Percentiles rank a stretch among this genome's conserved stretches.
phyloP scores from a whole-genome alignment of 2,888 invertebrate species.

The Ditylenchus weischeri region DNA sequence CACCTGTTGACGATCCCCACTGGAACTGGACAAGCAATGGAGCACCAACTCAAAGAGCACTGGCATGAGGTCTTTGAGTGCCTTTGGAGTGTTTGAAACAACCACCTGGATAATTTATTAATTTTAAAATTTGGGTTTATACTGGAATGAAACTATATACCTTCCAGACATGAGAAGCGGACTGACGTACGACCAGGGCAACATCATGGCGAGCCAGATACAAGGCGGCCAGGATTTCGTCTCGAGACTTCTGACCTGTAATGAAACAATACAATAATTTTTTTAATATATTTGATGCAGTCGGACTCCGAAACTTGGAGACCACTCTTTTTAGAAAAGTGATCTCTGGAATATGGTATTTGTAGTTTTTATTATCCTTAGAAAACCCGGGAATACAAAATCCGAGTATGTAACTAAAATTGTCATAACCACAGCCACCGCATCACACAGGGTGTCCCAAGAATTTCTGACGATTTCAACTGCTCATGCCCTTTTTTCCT shows the following conservation, averaged over 20 bases:
- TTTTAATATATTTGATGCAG: no score
- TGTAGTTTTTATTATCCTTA: no score
- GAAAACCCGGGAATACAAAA: no score
- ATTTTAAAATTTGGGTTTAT: no score
- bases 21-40: conserved; percentile 37
- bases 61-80: conserved; percentile 88
- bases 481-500: no score
- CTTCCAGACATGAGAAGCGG: conserved; percentile 98
- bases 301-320: no score
- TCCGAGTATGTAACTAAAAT: no score
- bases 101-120: conserved; percentile 62
- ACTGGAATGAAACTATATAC: conserved; percentile 62
- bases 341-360: no score
- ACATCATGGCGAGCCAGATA: conserved; percentile 75
- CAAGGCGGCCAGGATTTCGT: conserved; percentile 84
- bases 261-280: neutral
- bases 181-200: conserved; percentile 91
- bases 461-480: no score
- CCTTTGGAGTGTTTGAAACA: conserved; percentile 93
- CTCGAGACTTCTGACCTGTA: conserved; percentile 72
- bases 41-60: conserved; percentile 81
- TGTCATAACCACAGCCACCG: no score
- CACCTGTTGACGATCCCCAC: conserved; percentile 39
- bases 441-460: no score
- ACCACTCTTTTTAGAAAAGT: no score